Percentiles rank a stretch among this genome's conserved stretches.
phyloP scores from a whole-genome alignment of 2,113 vertebrate genomes.

The Astatotilapia flaviijosephi region DNA sequence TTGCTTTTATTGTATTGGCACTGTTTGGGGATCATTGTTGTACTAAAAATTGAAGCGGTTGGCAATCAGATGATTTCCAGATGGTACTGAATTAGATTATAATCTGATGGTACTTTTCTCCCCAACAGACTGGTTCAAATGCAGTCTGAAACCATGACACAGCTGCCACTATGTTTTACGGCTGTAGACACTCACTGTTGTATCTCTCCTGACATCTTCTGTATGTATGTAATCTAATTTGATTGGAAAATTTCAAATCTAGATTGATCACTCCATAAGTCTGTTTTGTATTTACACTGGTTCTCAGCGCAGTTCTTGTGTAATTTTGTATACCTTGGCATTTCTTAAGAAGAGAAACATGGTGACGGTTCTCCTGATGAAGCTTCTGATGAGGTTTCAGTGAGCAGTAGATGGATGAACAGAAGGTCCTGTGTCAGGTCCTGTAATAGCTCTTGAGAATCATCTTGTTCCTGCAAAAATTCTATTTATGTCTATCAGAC shows the following conservation, averaged over 20 bases:
- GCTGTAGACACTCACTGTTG: not conserved
- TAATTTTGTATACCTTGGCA: not conserved
- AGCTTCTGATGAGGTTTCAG: not conserved
- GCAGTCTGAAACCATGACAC: not conserved
- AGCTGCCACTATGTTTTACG: rapidly evolving
- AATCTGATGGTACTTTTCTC: not conserved
- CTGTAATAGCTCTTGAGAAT: not conserved
- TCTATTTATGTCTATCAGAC: not conserved
- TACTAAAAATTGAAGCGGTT: not conserved
- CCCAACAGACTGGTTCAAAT: not conserved
- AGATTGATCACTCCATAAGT: not conserved
- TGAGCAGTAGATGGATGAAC: not conserved
- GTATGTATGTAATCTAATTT: not conserved
- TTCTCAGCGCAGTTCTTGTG: not conserved
- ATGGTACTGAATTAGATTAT: not conserved
- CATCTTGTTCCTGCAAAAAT: not conserved
- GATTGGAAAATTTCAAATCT: not conserved
- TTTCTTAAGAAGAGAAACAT: not conserved
- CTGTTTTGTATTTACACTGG: not conserved
- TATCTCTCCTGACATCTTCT: not conserved
- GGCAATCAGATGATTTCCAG: not conserved
- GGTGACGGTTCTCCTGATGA: not conserved
- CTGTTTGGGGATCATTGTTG: not conserved
- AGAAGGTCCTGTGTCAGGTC: not conserved
- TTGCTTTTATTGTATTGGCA: not conserved